Base-by-base conservation (phyloP, 2,888 invertebrate genomes). In the Drosophila mimetica region DNA sequence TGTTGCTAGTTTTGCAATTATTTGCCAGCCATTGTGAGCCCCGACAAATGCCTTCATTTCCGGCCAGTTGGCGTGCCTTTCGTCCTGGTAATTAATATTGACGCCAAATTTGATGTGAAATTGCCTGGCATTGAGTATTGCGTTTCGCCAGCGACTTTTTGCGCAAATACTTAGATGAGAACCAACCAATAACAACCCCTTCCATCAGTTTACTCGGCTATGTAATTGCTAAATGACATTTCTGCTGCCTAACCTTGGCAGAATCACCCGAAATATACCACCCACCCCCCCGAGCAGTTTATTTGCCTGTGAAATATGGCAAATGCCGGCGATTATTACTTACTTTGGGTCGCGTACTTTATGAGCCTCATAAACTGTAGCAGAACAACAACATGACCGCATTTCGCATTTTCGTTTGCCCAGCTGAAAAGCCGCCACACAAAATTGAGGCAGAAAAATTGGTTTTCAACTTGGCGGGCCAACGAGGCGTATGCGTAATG, bases 91-190 rank as follows among this genome's bases (percentile, higher is more conserved):
- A 87, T 87, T 87, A 79, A 82, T 87, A 85, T 87, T 76, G 85
- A 85, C 83, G 86, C 82, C 77, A 76, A 84, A 75, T 85, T 82
- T 82, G 76, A 76, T 85, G 81, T 76, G 73, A 84, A 86, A 86
- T 84, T 86, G 71, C 63, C 67, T 71, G 55, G 46, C 79, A 71
- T 73, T 72, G 77, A 64, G 59, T 52, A 63, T 41, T 47, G 46
- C 50, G 47, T 28, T 57, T 55, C 57, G 46, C 22, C 57, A 32
- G 46, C 36, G 57, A 51, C 60, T 57, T 65, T 50, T 66, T 64
- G 63, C 13, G 63, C 64, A 63, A 63, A 63, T 50, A 63, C 63
- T 59, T 59, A 34, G 58, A 57, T 42, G 63, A 50, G 16, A 11
- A 22, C 7, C 20, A 5, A 32, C 22, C 22, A n/a, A n/a, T n/a